Base-by-base conservation (phyloP, 2,113 vertebrate species). In the Marmota flaviventris region DNA sequence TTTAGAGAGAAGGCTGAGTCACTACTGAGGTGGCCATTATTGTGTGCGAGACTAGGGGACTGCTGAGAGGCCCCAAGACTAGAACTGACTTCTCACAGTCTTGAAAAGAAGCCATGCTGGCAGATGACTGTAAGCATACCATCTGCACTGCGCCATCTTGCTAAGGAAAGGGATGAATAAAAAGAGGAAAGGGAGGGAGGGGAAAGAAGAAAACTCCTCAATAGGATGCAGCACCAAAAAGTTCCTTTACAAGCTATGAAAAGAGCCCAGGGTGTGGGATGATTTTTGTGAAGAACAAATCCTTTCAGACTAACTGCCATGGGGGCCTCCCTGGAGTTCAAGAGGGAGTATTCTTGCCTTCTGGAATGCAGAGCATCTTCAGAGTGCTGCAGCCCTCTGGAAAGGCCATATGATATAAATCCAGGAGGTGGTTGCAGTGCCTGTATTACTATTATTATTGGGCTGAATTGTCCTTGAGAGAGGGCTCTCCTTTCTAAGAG, bases 391-490 rank as follows among this genome's bases (percentile, higher is more conserved):
- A 2, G 61, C 67, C 84, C 69, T 75, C 73, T 77, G 65, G 65
- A 83, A 86, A 83, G 88, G 78, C 63, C 83, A 82, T n/a, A 20
- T 69, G 82, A 53, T 81, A 69, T 69, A 75, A 91, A 93, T 37
- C 39, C 34, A 51, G 78, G 82, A 94, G 48, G 51, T 37, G 24
- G 81, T 83, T 48, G 85, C 53, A 32, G 63, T 27, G 0, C 34
- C 91, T 89, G 51, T 89, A 75, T 97, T 89, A 96, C 94, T 97
- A 69, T 97, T 91, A 97, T 95, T 96, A 96, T 53, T 91, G 67
- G 27, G 45, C 91, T 67, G 90, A 95, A 96, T 86, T 95, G 82
- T 93, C 89, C 96, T 89, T 83, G 93, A 96, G 65, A 95, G 85
- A 90, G 53, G 96, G 51, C 94, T 94, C 63, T 93, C 76, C 85